A percentile compares a stretch with the other conserved stretches of the same genome.
These are phyloP conservation scores for Ethmia dodecea DNA, from an alignment of 2,888 invertebrate species.

Conservation along the genomic window DNA sequence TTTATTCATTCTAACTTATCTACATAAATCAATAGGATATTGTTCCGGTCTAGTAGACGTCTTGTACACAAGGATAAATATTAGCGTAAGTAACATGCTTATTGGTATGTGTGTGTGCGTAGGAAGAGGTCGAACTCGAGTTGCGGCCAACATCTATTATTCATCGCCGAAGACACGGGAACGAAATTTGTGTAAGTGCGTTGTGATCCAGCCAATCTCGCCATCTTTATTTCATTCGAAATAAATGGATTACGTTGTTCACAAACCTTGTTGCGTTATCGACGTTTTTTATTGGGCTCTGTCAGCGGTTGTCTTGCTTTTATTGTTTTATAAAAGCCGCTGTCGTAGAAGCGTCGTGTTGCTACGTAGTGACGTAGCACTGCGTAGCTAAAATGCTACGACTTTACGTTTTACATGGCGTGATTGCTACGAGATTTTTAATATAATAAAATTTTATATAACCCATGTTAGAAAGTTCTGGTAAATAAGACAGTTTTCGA, in stretches of 20 bases:
- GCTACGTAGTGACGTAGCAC: no score
- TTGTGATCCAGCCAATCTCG: conserved; percentile 70
- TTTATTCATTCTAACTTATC: no score
- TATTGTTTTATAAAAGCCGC: conserved; percentile 22
- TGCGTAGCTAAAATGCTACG: no score
- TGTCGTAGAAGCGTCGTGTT: no score
- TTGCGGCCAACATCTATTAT: conserved; percentile 63
- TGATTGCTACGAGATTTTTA: no score
- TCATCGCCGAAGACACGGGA: conserved; percentile 68
- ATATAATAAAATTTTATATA: no score
- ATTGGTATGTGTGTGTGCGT: conserved; percentile 24
- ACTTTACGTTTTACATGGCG: no score
- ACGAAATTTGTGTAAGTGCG: conserved; percentile 74
- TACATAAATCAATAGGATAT: no score
- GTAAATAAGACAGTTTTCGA: no score
- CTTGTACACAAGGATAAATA: no score
- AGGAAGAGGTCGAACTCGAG: conserved; percentile 38
- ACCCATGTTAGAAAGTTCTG: no score
- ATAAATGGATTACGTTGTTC: conserved; percentile 69
- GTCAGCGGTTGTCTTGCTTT: conserved; percentile 31
- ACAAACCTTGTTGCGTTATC: conserved; percentile 53
- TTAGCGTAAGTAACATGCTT: conserved; percentile 1
- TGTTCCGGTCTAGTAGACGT: no score
- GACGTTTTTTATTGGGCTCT: conserved; percentile 41
- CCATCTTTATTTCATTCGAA: conserved; percentile 69